phyloP scores from a whole-genome alignment of 2,113 vertebrate species.

The Bostrychus sinensis region DNA sequence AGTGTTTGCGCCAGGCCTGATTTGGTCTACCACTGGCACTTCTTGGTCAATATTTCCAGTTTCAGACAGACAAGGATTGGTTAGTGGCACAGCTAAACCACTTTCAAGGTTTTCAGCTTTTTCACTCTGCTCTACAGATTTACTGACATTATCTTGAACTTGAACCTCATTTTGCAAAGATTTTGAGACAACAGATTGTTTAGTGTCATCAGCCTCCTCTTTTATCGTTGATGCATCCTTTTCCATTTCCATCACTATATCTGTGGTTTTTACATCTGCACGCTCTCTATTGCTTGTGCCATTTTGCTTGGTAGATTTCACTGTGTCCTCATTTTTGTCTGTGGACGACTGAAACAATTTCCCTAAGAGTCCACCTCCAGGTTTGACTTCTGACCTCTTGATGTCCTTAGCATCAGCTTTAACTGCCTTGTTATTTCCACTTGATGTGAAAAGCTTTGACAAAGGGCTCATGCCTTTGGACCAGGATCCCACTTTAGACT shows the following conservation, averaged over 20 bases:
- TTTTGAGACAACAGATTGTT: background rate
- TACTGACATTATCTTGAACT: background rate
- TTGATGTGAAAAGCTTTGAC: conserved; percentile 75
- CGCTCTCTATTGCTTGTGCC: conserved; percentile 10
- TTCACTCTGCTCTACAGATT: background rate
- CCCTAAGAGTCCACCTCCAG: conserved; percentile 71
- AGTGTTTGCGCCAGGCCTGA: background rate
- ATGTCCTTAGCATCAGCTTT: conserved; percentile 54
- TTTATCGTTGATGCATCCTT: conserved; percentile 10
- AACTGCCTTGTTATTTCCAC: conserved; percentile 58
- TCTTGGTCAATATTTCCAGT: background rate
- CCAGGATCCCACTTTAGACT: conserved; percentile 56
- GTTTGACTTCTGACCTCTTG: conserved; percentile 72
- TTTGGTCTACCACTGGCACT: background rate
- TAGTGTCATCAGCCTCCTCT: background rate
- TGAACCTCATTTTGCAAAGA: background rate
- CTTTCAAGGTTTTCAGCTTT: background rate
- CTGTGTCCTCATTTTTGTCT: conserved; percentile 54
- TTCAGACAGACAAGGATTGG: background rate
- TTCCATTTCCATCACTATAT: background rate
- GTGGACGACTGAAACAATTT: conserved; percentile 76
- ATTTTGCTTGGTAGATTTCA: conserved; percentile 9
- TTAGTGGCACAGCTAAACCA: background rate
- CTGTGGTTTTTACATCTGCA: conserved; percentile 4
- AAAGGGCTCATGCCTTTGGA: conserved; percentile 80